Conservation (phyloP, 2,888 invertebrate genomes). For the Belgica antarctica region DNA sequence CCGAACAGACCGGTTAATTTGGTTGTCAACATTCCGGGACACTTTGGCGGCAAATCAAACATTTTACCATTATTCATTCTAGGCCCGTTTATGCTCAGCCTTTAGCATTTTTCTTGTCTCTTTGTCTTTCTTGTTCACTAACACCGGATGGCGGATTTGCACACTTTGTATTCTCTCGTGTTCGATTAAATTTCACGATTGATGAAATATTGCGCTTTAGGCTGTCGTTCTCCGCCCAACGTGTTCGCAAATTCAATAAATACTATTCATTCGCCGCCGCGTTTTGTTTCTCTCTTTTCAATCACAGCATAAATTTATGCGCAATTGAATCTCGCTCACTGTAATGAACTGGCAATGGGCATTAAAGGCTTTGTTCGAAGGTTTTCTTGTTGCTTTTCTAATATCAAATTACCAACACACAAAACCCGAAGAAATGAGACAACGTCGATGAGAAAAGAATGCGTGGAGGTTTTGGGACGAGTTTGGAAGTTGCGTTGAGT, state of each 20-base stretch:
- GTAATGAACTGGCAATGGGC: neutral
- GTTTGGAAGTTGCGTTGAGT: too few species aligned
- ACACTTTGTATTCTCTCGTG: constrained; percentile 18
- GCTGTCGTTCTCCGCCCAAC: neutral
- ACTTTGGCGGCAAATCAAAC: constrained; percentile 57
- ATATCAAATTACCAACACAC: neutral
- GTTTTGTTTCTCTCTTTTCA: neutral
- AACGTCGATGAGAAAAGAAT: neutral
- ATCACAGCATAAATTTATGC: neutral
- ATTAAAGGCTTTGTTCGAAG: neutral
- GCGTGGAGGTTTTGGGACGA: neutral
- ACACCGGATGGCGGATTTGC: constrained; percentile 10
- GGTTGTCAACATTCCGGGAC: constrained; percentile 69
- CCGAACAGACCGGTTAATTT: constrained; percentile 74
- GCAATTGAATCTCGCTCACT: neutral
- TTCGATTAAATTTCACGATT: neutral
- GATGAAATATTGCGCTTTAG: neutral
- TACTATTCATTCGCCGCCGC: neutral
- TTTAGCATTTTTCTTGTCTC: constrained; percentile 11
- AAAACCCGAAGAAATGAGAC: neutral
- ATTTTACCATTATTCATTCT: constrained; percentile 33
- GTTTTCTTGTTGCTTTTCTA: neutral
- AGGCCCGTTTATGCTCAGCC: neutral
- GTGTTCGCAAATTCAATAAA: neutral
- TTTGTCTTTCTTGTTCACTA: neutral